Percentiles rank a stretch among this genome's conserved stretches.
phyloP scores from a whole-genome alignment of 2,113 vertebrate species.

The Datnioides undecimradiatus region DNA sequence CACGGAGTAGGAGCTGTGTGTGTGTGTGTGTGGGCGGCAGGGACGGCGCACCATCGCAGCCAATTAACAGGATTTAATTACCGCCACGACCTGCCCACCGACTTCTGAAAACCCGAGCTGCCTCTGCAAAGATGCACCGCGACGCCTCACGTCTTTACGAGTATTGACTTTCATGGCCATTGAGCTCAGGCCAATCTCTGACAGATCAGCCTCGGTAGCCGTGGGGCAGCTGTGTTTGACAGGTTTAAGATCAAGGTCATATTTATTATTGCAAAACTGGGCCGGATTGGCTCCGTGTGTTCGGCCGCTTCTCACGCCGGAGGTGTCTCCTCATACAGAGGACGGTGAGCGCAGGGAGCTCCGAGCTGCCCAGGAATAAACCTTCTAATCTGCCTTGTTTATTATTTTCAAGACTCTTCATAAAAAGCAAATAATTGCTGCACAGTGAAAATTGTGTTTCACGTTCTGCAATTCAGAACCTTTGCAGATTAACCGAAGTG shows the following conservation, averaged over 20 bases:
- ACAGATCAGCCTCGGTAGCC: slow-evolving; percentile 31
- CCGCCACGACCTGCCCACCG: neutral
- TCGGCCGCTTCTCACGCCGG: neutral
- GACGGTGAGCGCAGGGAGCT: neutral
- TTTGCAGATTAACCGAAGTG: neutral
- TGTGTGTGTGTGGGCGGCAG: neutral
- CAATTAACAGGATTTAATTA: slow-evolving; percentile 41
- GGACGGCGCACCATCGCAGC: neutral
- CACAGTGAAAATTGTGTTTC: neutral
- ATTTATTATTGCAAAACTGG: slow-evolving; percentile 10
- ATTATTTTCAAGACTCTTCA: no score
- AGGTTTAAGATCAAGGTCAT: slow-evolving; percentile 48
- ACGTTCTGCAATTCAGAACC: neutral
- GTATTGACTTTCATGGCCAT: slow-evolving; percentile 50
- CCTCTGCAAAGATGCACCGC: neutral
- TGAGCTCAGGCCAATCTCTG: slow-evolving; percentile 30
- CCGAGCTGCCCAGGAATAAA: neutral
- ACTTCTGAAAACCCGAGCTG: neutral
- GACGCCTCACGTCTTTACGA: slow-evolving; percentile 9
- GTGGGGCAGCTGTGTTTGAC: slow-evolving; percentile 15
- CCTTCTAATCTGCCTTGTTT: neutral
- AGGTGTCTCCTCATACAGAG: neutral
- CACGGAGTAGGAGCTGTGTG: neutral
- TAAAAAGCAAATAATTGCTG: neutral
- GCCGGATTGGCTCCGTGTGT: neutral